These are phyloP conservation scores for Blennius ocellaris DNA, from an alignment of 2,113 vertebrate species.

Conservation along the genomic window DNA sequence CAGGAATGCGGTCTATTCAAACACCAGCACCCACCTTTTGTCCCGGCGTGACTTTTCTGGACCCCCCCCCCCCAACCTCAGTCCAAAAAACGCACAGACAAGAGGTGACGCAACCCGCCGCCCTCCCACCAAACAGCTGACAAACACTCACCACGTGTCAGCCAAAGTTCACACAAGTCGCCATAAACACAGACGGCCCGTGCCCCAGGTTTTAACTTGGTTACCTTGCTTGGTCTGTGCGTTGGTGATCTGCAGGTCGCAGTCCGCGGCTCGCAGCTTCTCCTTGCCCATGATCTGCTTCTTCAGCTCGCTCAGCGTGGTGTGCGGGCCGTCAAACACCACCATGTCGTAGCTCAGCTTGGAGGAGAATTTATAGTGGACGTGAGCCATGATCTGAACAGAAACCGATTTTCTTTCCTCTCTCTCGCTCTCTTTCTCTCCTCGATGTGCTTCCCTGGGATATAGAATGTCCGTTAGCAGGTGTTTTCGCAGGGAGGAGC, in stretches of 20 bases:
- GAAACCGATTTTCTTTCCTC: neutral
- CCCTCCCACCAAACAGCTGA: slow-evolving; percentile 42
- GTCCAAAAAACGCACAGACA: neutral
- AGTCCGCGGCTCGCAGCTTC: slow-evolving; percentile 93
- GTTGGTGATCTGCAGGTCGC: slow-evolving; percentile 97
- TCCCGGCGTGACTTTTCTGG: slow-evolving; percentile 52
- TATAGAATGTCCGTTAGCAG: slow-evolving; percentile 42
- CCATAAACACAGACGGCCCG: too few relatives aligned
- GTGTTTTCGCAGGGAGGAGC: slow-evolving; percentile 36
- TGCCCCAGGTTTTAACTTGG: neutral
- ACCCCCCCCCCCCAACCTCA: slow-evolving; percentile 11
- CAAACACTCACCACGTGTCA: slow-evolving; percentile 64
- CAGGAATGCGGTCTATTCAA: slow-evolving; percentile 61
- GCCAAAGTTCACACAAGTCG: slow-evolving; percentile 22
- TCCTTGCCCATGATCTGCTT: slow-evolving; percentile 95
- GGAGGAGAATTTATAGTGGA: slow-evolving; percentile 98
- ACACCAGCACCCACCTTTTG: slow-evolving; percentile 26
- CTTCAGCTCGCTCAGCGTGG: slow-evolving; percentile 94
- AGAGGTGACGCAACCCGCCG: slow-evolving; percentile 40
- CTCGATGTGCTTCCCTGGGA: too few relatives aligned
- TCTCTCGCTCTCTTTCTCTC: neutral
- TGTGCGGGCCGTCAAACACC: slow-evolving; percentile 93
- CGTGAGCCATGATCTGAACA: slow-evolving; percentile 89
- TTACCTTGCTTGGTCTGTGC: slow-evolving; percentile 97
- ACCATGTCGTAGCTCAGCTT: slow-evolving; percentile 97